Conservation (phyloP, 2,113 vertebrate species). For the Oriolus oriolus region DNA sequence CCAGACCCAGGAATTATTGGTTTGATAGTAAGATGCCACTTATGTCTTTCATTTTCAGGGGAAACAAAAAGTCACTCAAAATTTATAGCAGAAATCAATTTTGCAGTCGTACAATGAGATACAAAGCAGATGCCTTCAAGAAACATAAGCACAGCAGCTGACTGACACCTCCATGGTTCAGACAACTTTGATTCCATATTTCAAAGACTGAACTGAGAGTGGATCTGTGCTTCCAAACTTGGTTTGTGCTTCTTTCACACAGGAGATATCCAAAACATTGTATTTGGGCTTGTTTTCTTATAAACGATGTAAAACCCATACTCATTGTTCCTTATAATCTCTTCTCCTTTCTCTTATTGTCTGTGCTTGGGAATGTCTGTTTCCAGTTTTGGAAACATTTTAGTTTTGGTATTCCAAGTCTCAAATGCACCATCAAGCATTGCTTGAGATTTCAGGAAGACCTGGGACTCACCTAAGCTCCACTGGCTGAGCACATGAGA, state of each 20-base stretch:
- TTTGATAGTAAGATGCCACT: background rate
- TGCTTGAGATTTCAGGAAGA: background rate
- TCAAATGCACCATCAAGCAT: background rate
- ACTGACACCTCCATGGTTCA: background rate
- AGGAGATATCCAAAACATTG: background rate
- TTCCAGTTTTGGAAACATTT: background rate
- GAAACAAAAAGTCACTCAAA: background rate
- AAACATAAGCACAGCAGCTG: background rate
- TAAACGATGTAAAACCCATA: background rate
- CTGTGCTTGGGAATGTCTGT: background rate
- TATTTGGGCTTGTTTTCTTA: background rate
- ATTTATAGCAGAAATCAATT: background rate
- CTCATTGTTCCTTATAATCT: background rate
- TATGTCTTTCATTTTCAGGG: background rate
- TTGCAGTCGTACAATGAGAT: background rate
- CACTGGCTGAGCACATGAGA: background rate
- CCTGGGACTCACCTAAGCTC: background rate
- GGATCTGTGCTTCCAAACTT: background rate
- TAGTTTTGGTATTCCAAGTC: background rate
- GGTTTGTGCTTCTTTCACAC: background rate
- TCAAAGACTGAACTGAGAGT: background rate
- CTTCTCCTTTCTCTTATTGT: background rate
- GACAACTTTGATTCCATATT: background rate
- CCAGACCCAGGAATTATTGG: background rate
- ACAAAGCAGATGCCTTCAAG: background rate